phyloP scores from a whole-genome alignment of 1,140 invertebrate species.

The Drosophila rhopaloa region DNA sequence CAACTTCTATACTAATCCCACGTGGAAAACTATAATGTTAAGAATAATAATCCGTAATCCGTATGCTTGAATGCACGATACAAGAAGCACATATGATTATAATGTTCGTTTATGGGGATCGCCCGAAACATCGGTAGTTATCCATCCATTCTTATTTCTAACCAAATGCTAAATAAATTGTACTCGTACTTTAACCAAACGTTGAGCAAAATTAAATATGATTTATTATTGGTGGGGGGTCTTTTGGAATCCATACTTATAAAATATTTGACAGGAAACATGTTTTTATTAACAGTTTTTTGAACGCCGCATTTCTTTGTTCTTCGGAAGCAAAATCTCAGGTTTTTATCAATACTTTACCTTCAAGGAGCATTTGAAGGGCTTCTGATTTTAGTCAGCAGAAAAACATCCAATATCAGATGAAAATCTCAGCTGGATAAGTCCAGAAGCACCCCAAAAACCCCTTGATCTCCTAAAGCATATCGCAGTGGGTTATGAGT shows the following conservation, averaged over 20 bases:
- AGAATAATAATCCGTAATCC: slow-evolving; percentile 23
- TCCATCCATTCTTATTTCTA: slow-evolving; percentile 20
- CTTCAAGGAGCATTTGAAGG: neutral
- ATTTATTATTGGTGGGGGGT: neutral
- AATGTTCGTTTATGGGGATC: slow-evolving; percentile 31
- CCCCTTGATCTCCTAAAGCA: slow-evolving; percentile 13
- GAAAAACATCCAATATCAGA: too few relatives aligned
- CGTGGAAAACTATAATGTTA: slow-evolving; percentile 8
- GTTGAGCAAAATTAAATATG: neutral
- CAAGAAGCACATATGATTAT: slow-evolving; percentile 75
- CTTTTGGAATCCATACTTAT: neutral
- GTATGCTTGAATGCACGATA: slow-evolving; percentile 50
- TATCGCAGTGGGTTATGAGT: slow-evolving; percentile 43
- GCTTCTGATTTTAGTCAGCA: neutral
- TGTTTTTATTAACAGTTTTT: neutral
- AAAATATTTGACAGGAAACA: neutral
- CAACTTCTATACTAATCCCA: slow-evolving; percentile 23
- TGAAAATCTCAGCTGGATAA: neutral
- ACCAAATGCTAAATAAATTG: slow-evolving; percentile 14
- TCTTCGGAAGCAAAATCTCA: neutral
- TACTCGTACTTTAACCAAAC: slow-evolving; percentile 17
- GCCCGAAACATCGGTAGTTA: slow-evolving; percentile 22
- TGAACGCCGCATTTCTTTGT: neutral
- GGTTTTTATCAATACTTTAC: neutral
- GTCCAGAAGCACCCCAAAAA: neutral